Base-by-base conservation (phyloP, 2,888 invertebrate species). In the Anthophora plumipes region DNA sequence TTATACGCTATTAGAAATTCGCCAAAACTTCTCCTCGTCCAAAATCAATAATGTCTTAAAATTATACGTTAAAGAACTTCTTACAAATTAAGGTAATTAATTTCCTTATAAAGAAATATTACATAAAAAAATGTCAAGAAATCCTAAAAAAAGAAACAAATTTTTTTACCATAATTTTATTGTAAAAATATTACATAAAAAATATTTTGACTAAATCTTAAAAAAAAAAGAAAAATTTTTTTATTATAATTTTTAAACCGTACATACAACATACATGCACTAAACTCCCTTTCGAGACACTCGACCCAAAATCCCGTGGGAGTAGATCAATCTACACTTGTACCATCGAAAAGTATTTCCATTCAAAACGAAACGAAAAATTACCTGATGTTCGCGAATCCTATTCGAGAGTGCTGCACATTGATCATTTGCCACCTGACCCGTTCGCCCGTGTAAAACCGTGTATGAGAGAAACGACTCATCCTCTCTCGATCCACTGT, bases 371-470 rank as follows among this genome's bases (percentile, higher is more conserved):
- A 6, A 31, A 31, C 43, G n/a, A 60, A 61, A 63, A 48, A 48
- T 89, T 92, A 93, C 93, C 92, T 92, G 85, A 92, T 90, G 14
- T 88, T 88, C 54, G 92, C 93, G 81, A 88, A 91, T 87, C 88
- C 89, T 69, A 93, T 91, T 59, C 90, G 92, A 22, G 89, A 89
- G 50, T 90, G 92, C 55, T 89, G 91, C 17, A 93, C 92, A 78
- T 93, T 93, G 77, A 89, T 92, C 93, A 93, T 93, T 83, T 92
- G 93, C 93, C 93, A 93, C 85, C 91, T 89, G 68, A 92, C 85
- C 41, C 91, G 90, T 59, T 91, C 92, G 70, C 90, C 91, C 41
- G 91, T 89, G 76, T 92, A 92, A 63, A 92, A 93, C 48, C 85
- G 88, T 41, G 91, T 86, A 50, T 85, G 82, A 50, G 91, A 87